These are phyloP conservation scores for Dysidea cf. avara DNA, from an alignment of 37 sponge, comb jelly and placozoan species.

Conservation along the genomic window DNA sequence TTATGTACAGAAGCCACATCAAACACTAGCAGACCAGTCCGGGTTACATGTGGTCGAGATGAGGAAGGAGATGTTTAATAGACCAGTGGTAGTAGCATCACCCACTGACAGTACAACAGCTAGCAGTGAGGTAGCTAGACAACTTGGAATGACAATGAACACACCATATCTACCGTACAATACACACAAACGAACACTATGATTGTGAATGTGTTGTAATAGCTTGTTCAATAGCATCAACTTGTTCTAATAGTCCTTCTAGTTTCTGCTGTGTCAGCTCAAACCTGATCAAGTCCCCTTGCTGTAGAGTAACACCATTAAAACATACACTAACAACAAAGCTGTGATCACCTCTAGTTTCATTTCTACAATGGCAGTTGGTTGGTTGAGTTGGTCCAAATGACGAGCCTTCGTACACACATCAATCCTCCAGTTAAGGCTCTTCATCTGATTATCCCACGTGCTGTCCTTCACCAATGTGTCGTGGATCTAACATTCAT, in stretches of 20 bases:
- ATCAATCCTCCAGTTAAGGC: conserved; percentile 90
- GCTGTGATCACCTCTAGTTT: conserved; percentile 40
- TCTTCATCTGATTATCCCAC: conserved; percentile 78
- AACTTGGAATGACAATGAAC: too few relatives aligned
- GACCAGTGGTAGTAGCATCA: conserved; percentile 77
- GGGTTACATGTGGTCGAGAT: conserved; percentile 74
- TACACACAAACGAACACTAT: background rate
- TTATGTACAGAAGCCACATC: conserved; percentile 63
- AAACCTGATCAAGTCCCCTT: conserved; percentile 64
- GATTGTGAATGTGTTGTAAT: conserved; percentile 53
- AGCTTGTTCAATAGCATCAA: conserved; percentile 70
- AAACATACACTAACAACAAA: background rate
- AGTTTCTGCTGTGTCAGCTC: conserved; percentile 67
- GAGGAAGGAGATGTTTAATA: conserved; percentile 44
- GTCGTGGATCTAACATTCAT: conserved; percentile 77
- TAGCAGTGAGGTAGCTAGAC: too few relatives aligned
- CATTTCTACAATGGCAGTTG: conserved; percentile 86
- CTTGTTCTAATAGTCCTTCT: conserved; percentile 55
- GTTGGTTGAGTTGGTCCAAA: conserved; percentile 75
- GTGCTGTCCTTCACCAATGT: conserved; percentile 48
- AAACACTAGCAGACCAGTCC: conserved; percentile 70
- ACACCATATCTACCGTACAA: too few relatives aligned
- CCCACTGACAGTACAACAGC: conserved; percentile 23
- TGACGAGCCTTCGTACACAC: conserved; percentile 76
- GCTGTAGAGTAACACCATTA: conserved; percentile 10